A percentile compares a stretch with the other conserved stretches of the same genome.
phyloP scores from a whole-genome alignment of 2,888 invertebrate genomes.

The Deladenus siricidicola region DNA sequence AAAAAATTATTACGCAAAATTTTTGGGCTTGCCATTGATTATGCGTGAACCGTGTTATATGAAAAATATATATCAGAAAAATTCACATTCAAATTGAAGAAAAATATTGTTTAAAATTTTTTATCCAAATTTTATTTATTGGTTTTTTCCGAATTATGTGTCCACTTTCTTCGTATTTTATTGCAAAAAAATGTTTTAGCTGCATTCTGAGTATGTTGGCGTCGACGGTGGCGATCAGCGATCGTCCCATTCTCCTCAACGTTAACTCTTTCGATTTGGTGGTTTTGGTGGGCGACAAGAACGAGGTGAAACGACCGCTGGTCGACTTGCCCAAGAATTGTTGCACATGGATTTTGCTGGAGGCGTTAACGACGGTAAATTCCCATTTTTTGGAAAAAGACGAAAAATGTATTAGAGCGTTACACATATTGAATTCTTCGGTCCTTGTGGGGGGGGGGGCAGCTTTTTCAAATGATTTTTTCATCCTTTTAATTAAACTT shows the following conservation, averaged over 20 bases:
- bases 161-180: background rate
- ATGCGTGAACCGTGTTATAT: too few relatives aligned
- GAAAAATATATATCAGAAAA: too few relatives aligned
- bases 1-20: too few relatives aligned
- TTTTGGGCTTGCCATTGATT: too few relatives aligned
- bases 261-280: slow-evolving; percentile 29
- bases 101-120: too few relatives aligned
- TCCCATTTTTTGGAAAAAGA: too few relatives aligned
- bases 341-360: slow-evolving; percentile 13
- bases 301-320: slow-evolving; percentile 12
- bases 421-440: too few relatives aligned
- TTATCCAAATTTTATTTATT: too few relatives aligned
- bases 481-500: background rate
- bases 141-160: too few relatives aligned
- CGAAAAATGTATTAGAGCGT: too few relatives aligned
- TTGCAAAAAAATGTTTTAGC: slow-evolving; percentile 1
- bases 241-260: slow-evolving; percentile 13
- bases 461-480: slow-evolving; percentile 2
- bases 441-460: background rate
- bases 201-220: slow-evolving; percentile 11
- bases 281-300: slow-evolving; percentile 39
- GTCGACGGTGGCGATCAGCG: slow-evolving; percentile 14
- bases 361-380: slow-evolving; percentile 23
- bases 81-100: too few relatives aligned
- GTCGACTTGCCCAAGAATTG: slow-evolving; percentile 9